phyloP scores from a whole-genome alignment of 1,140 invertebrate genomes.

The Leptopilina boulardi region DNA sequence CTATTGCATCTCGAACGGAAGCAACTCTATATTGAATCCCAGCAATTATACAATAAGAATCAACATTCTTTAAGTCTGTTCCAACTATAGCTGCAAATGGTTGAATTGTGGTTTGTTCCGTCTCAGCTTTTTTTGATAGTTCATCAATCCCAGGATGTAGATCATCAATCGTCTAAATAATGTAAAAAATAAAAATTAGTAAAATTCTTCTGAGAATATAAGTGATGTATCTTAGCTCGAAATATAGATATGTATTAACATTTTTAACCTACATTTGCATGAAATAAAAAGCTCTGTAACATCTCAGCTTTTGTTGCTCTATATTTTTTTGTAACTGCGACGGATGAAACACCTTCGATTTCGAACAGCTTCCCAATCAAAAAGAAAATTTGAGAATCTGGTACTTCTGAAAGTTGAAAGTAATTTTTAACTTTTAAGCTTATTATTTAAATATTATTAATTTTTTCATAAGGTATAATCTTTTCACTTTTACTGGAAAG shows the following conservation, averaged over 20 bases:
- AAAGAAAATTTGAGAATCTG: neutral
- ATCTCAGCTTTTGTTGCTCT: neutral
- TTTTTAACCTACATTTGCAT: neutral
- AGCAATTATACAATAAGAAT: too few species aligned
- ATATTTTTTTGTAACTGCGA: neutral
- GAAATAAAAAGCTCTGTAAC: neutral
- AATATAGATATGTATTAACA: neutral
- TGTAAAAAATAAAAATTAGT: neutral
- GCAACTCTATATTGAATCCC: too few species aligned
- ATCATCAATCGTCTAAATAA: neutral
- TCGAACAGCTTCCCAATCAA: neutral
- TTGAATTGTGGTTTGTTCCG: neutral
- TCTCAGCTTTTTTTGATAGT: neutral
- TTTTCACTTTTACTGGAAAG: too few species aligned
- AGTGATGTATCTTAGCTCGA: neutral
- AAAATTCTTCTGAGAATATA: neutral
- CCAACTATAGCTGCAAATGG: neutral
- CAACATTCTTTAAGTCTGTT: neutral
- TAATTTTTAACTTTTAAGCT: neutral
- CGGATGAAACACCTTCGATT: neutral
- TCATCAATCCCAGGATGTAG: neutral
- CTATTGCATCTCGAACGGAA: too few species aligned
- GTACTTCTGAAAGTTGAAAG: neutral
- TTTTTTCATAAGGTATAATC: too few species aligned
- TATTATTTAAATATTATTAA: too few species aligned